Percentiles rank a stretch among this genome's conserved stretches.
Conservation (phyloP, 2,113 vertebrate species). For the Dicentrarchus labrax region DNA sequence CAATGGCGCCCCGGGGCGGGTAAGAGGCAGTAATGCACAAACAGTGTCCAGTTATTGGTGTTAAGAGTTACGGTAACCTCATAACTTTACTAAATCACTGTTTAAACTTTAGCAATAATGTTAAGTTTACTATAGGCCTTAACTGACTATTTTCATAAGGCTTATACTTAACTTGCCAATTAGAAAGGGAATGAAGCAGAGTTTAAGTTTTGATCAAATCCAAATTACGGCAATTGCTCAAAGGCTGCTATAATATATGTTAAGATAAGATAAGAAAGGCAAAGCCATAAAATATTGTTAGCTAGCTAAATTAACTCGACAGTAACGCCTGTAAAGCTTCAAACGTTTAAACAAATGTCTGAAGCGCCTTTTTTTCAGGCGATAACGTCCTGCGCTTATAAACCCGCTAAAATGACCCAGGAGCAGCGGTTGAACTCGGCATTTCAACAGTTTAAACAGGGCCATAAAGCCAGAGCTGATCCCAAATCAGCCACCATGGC, state of each 20-base stretch:
- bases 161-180: not conserved
- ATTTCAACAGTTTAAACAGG: rapidly evolving
- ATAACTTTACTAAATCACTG: not conserved
- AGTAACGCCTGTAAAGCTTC: not conserved
- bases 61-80: slow-evolving; percentile 48
- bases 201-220: not conserved
- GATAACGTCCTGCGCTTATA: not conserved
- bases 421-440: not conserved
- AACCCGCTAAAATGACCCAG: slow-evolving; percentile 17
- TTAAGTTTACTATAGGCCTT: not conserved
- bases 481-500: not conserved
- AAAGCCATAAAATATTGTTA: not conserved
- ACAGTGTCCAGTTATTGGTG: not conserved
- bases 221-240: too few species aligned
- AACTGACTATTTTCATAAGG: not conserved
- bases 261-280: not conserved
- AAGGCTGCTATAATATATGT: not conserved
- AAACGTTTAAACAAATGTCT: not conserved
- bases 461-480: not conserved
- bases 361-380: not conserved
- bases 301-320: not conserved
- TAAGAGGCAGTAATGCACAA: not conserved
- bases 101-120: not conserved
- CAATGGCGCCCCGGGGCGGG: slow-evolving; percentile 51
- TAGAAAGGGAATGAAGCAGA: not conserved